Evolutionary conservation across 1,140 invertebrate genomes (phyloP), one percentile per base, ranked within the genome.

Genomic region (Sesamia nonagrioides): DNA sequence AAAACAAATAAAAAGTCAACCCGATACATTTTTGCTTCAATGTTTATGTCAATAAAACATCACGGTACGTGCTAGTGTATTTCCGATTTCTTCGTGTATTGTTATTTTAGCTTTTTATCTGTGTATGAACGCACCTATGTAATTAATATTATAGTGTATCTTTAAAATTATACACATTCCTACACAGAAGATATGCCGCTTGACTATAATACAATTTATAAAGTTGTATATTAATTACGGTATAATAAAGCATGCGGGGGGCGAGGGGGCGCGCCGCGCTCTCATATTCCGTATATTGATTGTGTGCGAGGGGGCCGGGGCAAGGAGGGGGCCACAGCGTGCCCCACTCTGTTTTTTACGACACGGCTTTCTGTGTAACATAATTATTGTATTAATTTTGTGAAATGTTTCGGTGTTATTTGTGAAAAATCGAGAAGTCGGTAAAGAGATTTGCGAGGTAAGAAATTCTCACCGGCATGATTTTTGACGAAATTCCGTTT

Each of bases 241-340:
- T 95, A 94, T 94, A 94, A 95, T 94, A 95, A 94, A 94, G 92
- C 89, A 94, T 94, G 93, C 92, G 92, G 92, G 92, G 92, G 91
- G 86, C 91, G 92, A 91, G 92, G 92, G 88, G 91, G 92, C 90
- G 90, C 92, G 91, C 89, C 92, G 93, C 93, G 93, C 93, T 95
- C 93, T 94, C 93, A 94, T 95, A 94, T 95, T 94, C 93, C 92
- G 93, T 95, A 95, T 95, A 95, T 95, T 94, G 93, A 95, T 94
- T 95, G 93, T 93, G 92, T 91, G 92, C 92, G 91, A 93, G 92
- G 91, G 92, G 91, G 91, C 91, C 87, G 91, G 90, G 93, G 91
- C 85, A 88, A 91, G 90, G 91, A 92, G 92, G 92, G 92, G 92
- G 92, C 93, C 90, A 92, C 91, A 86, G 92, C 92, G 92, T 94